phyloP scores from a whole-genome alignment of 23 tunicate species.

The Ciona savignyi region DNA sequence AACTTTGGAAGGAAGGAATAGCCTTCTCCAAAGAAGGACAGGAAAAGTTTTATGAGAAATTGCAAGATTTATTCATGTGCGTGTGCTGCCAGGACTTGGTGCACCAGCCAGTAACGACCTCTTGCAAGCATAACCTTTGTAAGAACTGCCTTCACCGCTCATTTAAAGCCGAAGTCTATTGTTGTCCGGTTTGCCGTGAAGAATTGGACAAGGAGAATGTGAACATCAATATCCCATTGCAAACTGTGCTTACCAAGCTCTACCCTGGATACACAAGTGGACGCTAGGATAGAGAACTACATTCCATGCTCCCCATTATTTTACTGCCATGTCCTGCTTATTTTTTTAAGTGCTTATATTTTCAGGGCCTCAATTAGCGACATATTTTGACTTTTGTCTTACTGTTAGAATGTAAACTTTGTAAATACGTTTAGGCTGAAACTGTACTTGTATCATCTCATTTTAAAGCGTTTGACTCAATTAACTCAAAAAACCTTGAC shows the following conservation, averaged over 20 bases:
- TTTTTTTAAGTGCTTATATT: too few relatives aligned
- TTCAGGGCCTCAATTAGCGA: too few relatives aligned
- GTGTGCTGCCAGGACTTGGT: constrained; percentile 78
- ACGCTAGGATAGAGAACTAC: constrained; percentile 18
- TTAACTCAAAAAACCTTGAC: too few relatives aligned
- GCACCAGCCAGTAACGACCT: constrained; percentile 53
- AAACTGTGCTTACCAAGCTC: constrained; percentile 21
- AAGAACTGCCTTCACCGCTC: constrained; percentile 72
- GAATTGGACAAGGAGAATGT: constrained; percentile 43
- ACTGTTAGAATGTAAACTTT: too few relatives aligned
- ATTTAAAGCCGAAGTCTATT: constrained; percentile 64
- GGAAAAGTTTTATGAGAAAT: constrained; percentile 33
- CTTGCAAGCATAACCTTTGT: constrained; percentile 75
- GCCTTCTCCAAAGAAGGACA: constrained; percentile 61
- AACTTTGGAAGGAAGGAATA: constrained; percentile 61
- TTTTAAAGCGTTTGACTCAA: too few relatives aligned
- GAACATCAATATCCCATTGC: constrained; percentile 32
- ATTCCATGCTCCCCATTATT: too few relatives aligned
- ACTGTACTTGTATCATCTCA: too few relatives aligned
- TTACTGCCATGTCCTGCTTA: too few relatives aligned
- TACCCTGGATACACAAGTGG: constrained; percentile 81
- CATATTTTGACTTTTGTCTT: too few relatives aligned
- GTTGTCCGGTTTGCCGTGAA: constrained; percentile 67
- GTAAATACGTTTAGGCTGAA: too few relatives aligned
- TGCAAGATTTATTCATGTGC: constrained; percentile 53